Percentiles rank a stretch among this genome's conserved stretches.
Conservation (phyloP, 1,140 invertebrate species). For the Brachionus koreanus region DNA sequence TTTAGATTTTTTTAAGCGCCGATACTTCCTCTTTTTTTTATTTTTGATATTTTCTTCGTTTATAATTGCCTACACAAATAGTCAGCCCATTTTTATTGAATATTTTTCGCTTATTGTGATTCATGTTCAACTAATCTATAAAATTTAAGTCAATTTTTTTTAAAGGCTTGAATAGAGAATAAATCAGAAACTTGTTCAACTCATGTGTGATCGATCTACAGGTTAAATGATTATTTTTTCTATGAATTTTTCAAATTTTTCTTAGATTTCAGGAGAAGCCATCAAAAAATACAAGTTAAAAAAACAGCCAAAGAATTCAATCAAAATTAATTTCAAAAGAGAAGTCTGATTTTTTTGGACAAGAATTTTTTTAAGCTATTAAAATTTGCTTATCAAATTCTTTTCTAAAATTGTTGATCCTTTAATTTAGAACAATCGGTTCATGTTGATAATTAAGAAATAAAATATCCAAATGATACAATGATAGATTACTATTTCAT, state of each 20-base stretch:
- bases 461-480: no score
- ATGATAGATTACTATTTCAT: no score
- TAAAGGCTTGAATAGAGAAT: not conserved
- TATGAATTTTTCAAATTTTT: not conserved
- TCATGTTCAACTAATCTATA: not conserved
- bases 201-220: not conserved
- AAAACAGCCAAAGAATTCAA: not conserved
- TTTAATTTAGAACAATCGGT: no score
- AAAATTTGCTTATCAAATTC: no score
- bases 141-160: not conserved
- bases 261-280: not conserved
- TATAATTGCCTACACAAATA: conserved; percentile 31
- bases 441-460: no score
- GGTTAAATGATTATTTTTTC: not conserved
- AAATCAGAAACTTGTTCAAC: not conserved
- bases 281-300: not conserved
- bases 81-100: not conserved
- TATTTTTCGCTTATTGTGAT: not conserved
- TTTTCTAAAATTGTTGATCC: no score
- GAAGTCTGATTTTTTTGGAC: no score
- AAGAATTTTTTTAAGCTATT: no score
- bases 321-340: not conserved
- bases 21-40: conserved; percentile 18
- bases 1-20: not conserved
- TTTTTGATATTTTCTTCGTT: not conserved